Evolutionary conservation across 2,888 invertebrate genomes (phyloP), one percentile per base, ranked within the genome.

Genomic region (Helobdella robusta): DNA sequence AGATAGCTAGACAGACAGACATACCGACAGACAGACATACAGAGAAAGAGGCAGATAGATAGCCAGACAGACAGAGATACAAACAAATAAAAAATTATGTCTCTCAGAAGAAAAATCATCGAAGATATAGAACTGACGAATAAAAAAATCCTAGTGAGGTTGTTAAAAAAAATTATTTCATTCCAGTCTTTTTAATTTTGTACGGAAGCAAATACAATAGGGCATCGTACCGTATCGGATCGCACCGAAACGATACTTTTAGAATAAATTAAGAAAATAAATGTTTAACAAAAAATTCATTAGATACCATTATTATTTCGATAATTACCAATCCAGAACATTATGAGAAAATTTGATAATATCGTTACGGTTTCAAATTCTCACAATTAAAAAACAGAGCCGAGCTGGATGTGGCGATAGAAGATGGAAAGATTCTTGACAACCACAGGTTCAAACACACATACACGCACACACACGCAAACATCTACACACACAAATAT

Each of bases 351-450:
- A n/a, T n/a, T n/a, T n/a, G n/a, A n/a, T n/a, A n/a, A n/a, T n/a
- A n/a, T n/a, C n/a, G n/a, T n/a, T n/a, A n/a, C n/a, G n/a, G n/a
- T n/a, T n/a, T n/a, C n/a, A n/a, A n/a, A n/a, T n/a, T n/a, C n/a
- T n/a, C n/a, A n/a, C n/a, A 23, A n/a, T 56, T 61, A 59, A 30
- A 32, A 81, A 84, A 69, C 78, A 95, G 95, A 77, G 98, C 98
- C 64, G 98, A 99, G 79, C 99, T 98, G 82, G 99, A 99, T 82
- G 95, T 99, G 6, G 98, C 98, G 1, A 73, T 79, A 72, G 95
- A 97, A 81, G 93, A 92, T 71, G 92, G 92, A 2, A 87, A 88
- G 73, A 94, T 98, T 68, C 94, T 94, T 0, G 98, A 97, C 78
- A 95, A 91, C 76, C 97, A 98, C 80, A 87, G 82, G 78, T 80